Conservation (phyloP, 2,113 vertebrate species). For the Pleuronectes platessa region DNA sequence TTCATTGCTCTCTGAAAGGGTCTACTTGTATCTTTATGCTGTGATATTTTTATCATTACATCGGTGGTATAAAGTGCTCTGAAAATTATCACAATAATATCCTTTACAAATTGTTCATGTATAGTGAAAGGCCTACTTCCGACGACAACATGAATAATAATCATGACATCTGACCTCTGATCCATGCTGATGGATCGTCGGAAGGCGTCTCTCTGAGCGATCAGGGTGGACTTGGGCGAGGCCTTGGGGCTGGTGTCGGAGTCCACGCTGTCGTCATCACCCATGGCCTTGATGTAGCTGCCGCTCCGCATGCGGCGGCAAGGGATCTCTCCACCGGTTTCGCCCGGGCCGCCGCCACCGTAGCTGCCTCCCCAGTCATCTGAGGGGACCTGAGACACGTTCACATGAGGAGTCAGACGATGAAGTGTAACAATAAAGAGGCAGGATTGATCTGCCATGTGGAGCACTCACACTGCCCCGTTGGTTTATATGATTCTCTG, state of each 20-base stretch:
- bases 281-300: constrained; percentile 99
- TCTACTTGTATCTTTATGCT: too few relatives aligned
- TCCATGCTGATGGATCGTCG: constrained; percentile 95
- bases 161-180: constrained; percentile 83
- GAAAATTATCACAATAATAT: too few relatives aligned
- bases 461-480: background rate
- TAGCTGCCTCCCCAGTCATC: constrained; percentile 94
- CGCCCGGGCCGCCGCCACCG: constrained; percentile 73
- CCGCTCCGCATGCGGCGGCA: constrained; percentile 97
- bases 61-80: too few relatives aligned
- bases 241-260: constrained; percentile 93
- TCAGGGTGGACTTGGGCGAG: constrained; percentile 86
- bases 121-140: too few relatives aligned
- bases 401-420: constrained; percentile 7
- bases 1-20: too few relatives aligned
- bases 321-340: constrained; percentile 92
- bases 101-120: too few relatives aligned
- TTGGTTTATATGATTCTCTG: constrained; percentile 24
- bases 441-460: background rate
- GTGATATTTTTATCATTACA: too few relatives aligned
- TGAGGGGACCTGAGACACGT: constrained; percentile 88
- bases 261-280: constrained; percentile 94
- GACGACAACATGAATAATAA: background rate
- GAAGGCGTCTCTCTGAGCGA: constrained; percentile 90
- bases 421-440: background rate